phyloP scores from a whole-genome alignment of 2,113 vertebrate genomes.

The Cyanoliseus patagonus region DNA sequence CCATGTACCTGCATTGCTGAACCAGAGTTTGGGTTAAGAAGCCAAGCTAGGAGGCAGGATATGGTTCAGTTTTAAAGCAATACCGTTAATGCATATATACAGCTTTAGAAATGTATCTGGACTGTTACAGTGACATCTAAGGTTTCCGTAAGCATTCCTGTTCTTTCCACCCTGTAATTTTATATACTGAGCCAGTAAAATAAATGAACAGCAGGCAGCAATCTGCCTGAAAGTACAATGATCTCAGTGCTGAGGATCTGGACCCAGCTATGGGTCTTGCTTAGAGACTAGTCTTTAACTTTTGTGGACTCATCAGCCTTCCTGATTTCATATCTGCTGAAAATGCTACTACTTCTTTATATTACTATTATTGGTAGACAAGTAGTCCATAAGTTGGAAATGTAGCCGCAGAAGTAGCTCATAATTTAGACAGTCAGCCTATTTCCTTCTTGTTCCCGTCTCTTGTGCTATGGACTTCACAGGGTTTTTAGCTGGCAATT shows the following conservation, averaged over 20 bases:
- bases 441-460: neutral
- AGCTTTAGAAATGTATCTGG: constrained; percentile 25
- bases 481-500: neutral
- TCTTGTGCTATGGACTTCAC: neutral
- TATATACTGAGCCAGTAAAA: constrained; percentile 53
- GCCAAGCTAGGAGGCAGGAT: constrained; percentile 21
- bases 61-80: constrained; percentile 46
- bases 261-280: neutral
- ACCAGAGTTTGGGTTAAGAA: neutral
- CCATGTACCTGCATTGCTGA: constrained; percentile 15
- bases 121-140: constrained; percentile 52
- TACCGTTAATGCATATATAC: constrained; percentile 29
- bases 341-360: neutral
- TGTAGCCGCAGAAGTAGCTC: neutral
- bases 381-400: neutral
- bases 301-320: neutral
- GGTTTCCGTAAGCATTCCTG: constrained; percentile 55
- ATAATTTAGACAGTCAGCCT: neutral
- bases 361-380: neutral
- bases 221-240: neutral
- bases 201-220: constrained; percentile 48
- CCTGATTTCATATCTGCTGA: neutral
- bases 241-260: neutral
- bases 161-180: constrained; percentile 63
- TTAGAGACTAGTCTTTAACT: neutral